phyloP scores from a whole-genome alignment of 2,113 vertebrate species.

The Anguilla rostrata region DNA sequence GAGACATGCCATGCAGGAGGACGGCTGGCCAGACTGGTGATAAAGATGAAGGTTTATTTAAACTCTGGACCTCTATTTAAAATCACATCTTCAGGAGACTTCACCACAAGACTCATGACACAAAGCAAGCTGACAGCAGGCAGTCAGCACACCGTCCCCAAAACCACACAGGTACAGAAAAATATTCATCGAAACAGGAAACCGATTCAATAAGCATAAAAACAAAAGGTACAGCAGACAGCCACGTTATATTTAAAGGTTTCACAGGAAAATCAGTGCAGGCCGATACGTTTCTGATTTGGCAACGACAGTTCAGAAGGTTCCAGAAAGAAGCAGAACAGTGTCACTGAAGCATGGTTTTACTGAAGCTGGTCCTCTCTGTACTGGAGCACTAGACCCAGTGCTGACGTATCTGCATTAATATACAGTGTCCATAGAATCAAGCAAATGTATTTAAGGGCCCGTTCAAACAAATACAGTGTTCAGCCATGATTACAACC shows the following conservation, averaged over 20 bases:
- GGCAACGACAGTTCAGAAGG: conserved; percentile 17
- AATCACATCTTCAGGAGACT: conserved; percentile 8
- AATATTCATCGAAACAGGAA: conserved; percentile 9
- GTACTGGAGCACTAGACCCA: not conserved
- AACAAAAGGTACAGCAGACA: conserved; percentile 20
- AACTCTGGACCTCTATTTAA: conserved; percentile 17
- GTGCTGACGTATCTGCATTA: not conserved
- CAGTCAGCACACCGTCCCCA: conserved; percentile 4
- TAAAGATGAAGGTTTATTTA: conserved; percentile 25
- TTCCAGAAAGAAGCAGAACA: not conserved
- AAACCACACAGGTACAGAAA: conserved; percentile 18
- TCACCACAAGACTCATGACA: conserved; percentile 28
- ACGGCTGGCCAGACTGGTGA: not conserved
- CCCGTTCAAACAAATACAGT: not conserved
- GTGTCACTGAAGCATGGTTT: not conserved
- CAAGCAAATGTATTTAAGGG: not conserved
- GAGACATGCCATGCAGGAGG: not conserved
- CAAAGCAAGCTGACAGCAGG: conserved; percentile 25
- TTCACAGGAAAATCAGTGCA: conserved; percentile 23
- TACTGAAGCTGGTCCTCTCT: conserved; percentile 10
- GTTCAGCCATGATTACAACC: not conserved
- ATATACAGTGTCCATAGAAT: conserved; percentile 7
- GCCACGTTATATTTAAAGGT: not conserved
- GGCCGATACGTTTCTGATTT: not conserved
- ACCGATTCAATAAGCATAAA: conserved; percentile 5